These are phyloP conservation scores for Spheniscus mendiculus DNA, from an alignment of 2,113 vertebrate species.

Conservation along the genomic window DNA sequence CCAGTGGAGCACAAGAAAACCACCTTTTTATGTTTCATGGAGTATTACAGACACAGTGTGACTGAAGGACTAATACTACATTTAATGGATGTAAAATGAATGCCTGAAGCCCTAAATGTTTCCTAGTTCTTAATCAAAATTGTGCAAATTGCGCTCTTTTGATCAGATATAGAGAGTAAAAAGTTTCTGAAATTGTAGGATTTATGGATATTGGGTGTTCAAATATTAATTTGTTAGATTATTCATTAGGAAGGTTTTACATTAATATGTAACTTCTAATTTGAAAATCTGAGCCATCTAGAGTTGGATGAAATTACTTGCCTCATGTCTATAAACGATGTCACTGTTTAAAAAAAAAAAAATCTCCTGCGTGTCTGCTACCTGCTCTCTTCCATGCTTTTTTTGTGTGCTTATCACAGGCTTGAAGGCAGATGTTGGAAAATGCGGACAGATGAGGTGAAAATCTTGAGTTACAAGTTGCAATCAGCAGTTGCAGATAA, in stretches of 20 bases:
- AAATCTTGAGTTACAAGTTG: not conserved
- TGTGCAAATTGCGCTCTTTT: no score
- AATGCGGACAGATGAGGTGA: not conserved
- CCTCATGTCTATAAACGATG: not conserved
- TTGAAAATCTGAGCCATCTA: not conserved
- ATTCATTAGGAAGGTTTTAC: not conserved
- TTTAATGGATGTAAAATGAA: not conserved
- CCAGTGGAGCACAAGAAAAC: not conserved
- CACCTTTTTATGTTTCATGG: not conserved
- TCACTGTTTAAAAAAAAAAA: not conserved
- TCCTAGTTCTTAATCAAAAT: not conserved
- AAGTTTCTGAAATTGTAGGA: not conserved
- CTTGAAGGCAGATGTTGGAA: not conserved
- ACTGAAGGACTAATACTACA: not conserved
- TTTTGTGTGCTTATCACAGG: not conserved
- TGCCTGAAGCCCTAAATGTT: not conserved
- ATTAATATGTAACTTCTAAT: not conserved
- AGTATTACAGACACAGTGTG: not conserved
- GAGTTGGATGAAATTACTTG: not conserved
- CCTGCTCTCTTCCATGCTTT: not conserved
- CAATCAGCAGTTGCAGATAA: not conserved
- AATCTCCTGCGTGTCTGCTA: not conserved
- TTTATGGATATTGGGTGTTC: not conserved
- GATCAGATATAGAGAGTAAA: no score
- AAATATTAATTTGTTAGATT: not conserved